Conservation (phyloP, 2,888 invertebrate genomes). For the Campopleginae sp. region DNA sequence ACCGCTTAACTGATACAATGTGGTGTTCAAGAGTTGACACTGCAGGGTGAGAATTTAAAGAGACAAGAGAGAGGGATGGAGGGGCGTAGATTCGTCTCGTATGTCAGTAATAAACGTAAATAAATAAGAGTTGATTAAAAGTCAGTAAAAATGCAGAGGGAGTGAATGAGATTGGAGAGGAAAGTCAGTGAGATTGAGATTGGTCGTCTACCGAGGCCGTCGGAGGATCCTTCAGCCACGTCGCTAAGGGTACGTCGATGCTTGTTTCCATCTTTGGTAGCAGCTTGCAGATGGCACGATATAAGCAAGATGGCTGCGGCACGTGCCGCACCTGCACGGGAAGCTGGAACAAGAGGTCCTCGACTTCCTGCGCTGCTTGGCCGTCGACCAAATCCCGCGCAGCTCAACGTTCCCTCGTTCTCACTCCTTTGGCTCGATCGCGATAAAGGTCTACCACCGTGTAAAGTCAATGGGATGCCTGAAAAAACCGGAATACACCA, state of each 20-base stretch:
- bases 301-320: slow-evolving; percentile 97
- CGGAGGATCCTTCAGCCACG: slow-evolving; percentile 83
- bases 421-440: slow-evolving; percentile 87
- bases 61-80: neutral
- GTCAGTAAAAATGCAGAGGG: neutral
- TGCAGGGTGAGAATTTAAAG: neutral
- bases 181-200: slow-evolving; percentile 65
- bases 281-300: slow-evolving; percentile 91
- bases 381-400: slow-evolving; percentile 82
- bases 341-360: slow-evolving; percentile 91
- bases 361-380: slow-evolving; percentile 87
- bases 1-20: neutral
- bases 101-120: neutral
- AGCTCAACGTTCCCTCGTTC: slow-evolving; percentile 83
- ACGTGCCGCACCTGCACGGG: slow-evolving; percentile 97
- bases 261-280: slow-evolving; percentile 77
- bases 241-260: slow-evolving; percentile 84
- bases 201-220: slow-evolving; percentile 83
- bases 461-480: slow-evolving; percentile 87
- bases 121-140: neutral
- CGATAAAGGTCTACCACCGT: slow-evolving; percentile 86
- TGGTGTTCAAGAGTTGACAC: neutral
- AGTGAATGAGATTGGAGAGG: slow-evolving; percentile 49
- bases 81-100: slow-evolving; percentile 27
- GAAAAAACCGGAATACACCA: slow-evolving; percentile 67